Evolutionary conservation across 2,888 invertebrate genomes (phyloP).

Genomic region (Tachina lurida): DNA sequence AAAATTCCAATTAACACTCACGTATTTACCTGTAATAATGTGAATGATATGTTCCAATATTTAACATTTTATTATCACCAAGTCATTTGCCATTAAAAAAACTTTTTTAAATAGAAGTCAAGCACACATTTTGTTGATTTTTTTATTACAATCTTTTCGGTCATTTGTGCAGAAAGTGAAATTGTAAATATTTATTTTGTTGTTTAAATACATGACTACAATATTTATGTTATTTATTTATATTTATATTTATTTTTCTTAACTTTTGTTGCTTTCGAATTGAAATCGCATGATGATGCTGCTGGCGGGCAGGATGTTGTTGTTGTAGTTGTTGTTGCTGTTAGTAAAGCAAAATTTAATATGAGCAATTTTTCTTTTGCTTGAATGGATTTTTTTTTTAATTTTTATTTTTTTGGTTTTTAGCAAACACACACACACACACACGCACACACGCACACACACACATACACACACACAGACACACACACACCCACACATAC

Average conservation of each 20-base stretch:
- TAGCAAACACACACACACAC: not conserved
- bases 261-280: slow-evolving; percentile 28
- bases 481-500: too few species aligned
- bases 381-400: not conserved
- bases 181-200: slow-evolving; percentile 52
- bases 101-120: not conserved
- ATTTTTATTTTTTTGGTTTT: not conserved
- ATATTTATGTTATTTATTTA: slow-evolving; percentile 19
- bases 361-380: not conserved
- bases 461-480: not conserved
- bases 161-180: slow-evolving; percentile 45
- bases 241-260: not conserved
- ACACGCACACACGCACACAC: not conserved
- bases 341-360: not conserved
- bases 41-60: not conserved
- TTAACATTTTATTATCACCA: not conserved
- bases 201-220: not conserved
- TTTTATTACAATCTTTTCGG: not conserved
- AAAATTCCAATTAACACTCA: slow-evolving; percentile 16
- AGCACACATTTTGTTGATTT: not conserved
- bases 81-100: not conserved
- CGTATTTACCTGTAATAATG: not conserved
- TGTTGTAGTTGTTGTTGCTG: too few species aligned
- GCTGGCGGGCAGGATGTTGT: not conserved
- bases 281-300: slow-evolving; percentile 14